A percentile compares a stretch with the other conserved stretches of the same genome.
These are phyloP conservation scores for Lacerta agilis DNA, from an alignment of 2,797 vertebrate genomes.

Conservation along the genomic window DNA sequence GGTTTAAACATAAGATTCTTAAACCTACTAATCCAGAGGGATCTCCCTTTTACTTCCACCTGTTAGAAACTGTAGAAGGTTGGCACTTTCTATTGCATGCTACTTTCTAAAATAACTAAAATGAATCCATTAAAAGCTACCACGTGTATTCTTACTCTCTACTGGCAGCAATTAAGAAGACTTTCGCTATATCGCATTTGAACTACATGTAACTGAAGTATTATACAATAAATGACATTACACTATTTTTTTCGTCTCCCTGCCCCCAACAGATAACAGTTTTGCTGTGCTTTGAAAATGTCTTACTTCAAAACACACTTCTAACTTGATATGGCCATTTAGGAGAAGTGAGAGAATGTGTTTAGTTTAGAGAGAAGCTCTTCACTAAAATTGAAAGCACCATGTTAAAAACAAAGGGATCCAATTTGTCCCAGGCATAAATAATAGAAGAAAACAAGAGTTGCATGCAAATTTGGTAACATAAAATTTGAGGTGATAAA, in stretches of 20 bases:
- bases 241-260: slow-evolving; percentile 42
- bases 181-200: slow-evolving; percentile 36
- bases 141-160: slow-evolving; percentile 1
- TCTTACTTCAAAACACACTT: slow-evolving; percentile 77
- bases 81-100: slow-evolving; percentile 45
- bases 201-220: slow-evolving; percentile 36
- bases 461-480: slow-evolving; percentile 81
- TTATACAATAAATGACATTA: slow-evolving; percentile 52
- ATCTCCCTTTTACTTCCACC: slow-evolving; percentile 64
- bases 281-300: slow-evolving; percentile 72
- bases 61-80: slow-evolving; percentile 57
- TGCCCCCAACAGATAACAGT: slow-evolving; percentile 54
- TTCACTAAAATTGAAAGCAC: slow-evolving; percentile 71
- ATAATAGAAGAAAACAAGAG: slow-evolving; percentile 83
- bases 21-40: slow-evolving; percentile 69
- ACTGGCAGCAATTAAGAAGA: slow-evolving; percentile 52
- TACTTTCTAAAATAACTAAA: slow-evolving; percentile 41
- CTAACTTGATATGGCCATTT: slow-evolving; percentile 75
- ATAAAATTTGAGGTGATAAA: slow-evolving; percentile 88
- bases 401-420: slow-evolving; percentile 78
- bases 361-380: slow-evolving; percentile 64
- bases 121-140: slow-evolving; percentile 35
- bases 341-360: slow-evolving; percentile 64
- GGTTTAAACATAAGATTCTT: slow-evolving; percentile 74
- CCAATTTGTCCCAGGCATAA: slow-evolving; percentile 78